Base-by-base conservation (phyloP, 2,888 invertebrate species). In the Ferrisia virgata region DNA sequence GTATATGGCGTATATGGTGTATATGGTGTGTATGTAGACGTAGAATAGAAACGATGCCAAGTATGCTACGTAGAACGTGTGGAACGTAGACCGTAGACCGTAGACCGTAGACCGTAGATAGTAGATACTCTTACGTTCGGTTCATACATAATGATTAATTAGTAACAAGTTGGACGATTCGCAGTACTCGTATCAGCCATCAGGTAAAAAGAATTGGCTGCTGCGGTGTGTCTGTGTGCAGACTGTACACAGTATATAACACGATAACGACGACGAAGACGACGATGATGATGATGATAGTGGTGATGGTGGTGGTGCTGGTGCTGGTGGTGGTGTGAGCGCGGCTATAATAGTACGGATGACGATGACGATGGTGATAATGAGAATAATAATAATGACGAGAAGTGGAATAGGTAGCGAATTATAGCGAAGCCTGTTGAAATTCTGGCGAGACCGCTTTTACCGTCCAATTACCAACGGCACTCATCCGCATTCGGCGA, bases 391-490 rank as follows among this genome's bases (percentile, higher is more conserved):
- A 31, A 15, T 13, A 28, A 47, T 4, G 18, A 5, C 3, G 18
- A 4, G 3, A 11, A 58, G 36, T 36, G 5, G 36, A 36, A 8
- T 36, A 4, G 36, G 36, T 36, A 8, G 36, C 36, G 36, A 36
- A 36, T 36, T 6, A 6, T 6, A 8, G 8, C 5, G 36, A 36
- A 40, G 40, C 40, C 8, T 40, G 53, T 53, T 53, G 8, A 53
- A 53, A 53, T 22, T 33, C 36, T 76, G 72, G 72, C 72, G 72
- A 33, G 72, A 76, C 8, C 22, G 36, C 36, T 36, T 76, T 76
- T 76, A 76, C 36, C 72, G 72, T 76, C 72, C 28, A 76, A 76
- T 76, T 76, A 76, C 72, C 72, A 36, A 76, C 72, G 72, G 36
- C 18, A 76, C 36, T 76, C 36, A 76, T 76, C 36, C 36, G 72